phyloP scores from a whole-genome alignment of 2,113 vertebrate species.

The Misgurnus anguillicaudatus region DNA sequence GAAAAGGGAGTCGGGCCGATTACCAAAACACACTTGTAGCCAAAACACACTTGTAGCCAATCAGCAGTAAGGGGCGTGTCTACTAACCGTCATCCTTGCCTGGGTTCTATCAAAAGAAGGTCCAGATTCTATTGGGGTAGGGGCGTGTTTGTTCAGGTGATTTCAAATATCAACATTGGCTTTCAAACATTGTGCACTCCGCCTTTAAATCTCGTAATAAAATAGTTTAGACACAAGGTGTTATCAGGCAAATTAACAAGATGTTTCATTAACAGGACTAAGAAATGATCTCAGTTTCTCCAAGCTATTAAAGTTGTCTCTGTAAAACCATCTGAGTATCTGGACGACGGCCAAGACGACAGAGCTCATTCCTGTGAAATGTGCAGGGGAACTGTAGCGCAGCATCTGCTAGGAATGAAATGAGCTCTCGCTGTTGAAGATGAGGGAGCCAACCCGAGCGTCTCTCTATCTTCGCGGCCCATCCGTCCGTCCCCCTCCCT shows the following conservation, averaged over 20 bases:
- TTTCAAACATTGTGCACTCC: too few relatives aligned
- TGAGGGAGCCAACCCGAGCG: slow-evolving; percentile 21
- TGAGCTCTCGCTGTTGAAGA: slow-evolving; percentile 25
- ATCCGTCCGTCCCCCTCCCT: slow-evolving; percentile 26
- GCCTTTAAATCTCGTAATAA: neutral
- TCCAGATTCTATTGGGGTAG: too few relatives aligned
- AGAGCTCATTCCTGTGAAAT: slow-evolving; percentile 8
- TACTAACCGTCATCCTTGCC: too few relatives aligned
- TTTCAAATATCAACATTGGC: too few relatives aligned
- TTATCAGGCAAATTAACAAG: neutral
- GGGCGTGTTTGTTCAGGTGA: too few relatives aligned
- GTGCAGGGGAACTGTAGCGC: neutral
- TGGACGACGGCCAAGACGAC: neutral
- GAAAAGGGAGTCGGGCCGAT: too few relatives aligned
- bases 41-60: too few relatives aligned
- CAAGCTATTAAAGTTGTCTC: slow-evolving; percentile 9
- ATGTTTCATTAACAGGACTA: slow-evolving; percentile 9
- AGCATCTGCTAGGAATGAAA: slow-evolving; percentile 30
- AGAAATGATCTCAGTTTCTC: neutral
- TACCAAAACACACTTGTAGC: too few relatives aligned
- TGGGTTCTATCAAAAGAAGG: too few relatives aligned
- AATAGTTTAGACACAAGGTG: neutral
- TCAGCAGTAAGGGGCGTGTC: too few relatives aligned
- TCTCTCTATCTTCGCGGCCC: slow-evolving; percentile 29
- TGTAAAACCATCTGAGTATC: neutral